These are phyloP conservation scores for Heliconius congener DNA, from an alignment of 1,140 invertebrate genomes.

Conservation along the genomic window DNA sequence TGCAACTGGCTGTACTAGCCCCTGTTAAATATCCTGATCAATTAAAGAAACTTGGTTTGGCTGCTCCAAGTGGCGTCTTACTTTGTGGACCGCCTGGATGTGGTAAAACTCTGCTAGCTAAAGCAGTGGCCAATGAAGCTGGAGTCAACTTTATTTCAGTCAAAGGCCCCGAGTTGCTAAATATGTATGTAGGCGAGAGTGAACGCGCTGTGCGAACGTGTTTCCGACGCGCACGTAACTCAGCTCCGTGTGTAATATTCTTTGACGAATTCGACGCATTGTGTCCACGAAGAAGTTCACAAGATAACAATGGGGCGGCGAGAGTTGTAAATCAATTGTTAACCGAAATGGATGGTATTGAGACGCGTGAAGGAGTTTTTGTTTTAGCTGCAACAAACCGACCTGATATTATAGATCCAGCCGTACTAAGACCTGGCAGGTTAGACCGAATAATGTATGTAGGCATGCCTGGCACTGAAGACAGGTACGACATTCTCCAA, in stretches of 20 bases:
- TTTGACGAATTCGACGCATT: constrained; percentile 99
- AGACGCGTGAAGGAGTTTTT: constrained; percentile 94
- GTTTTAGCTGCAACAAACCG: constrained; percentile 98
- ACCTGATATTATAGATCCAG: constrained; percentile 98
- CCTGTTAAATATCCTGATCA: constrained; percentile 93
- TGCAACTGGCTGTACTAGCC: constrained; percentile 94
- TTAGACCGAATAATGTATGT: constrained; percentile 97
- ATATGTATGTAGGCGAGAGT: constrained; percentile 99
- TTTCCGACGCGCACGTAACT: constrained; percentile 96
- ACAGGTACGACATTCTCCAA: constrained; percentile 93
- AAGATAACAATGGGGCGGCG: constrained; percentile 86
- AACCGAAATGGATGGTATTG: constrained; percentile 99
- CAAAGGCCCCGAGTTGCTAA: constrained; percentile 97
- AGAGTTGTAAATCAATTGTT: constrained; percentile 98
- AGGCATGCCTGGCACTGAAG: constrained; percentile 90
- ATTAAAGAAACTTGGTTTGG: constrained; percentile 89
- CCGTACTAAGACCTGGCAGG: constrained; percentile 95
- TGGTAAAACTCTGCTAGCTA: constrained; percentile 96
- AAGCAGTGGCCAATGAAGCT: constrained; percentile 97
- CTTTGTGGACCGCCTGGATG: constrained; percentile 97
- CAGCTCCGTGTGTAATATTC: constrained; percentile 99
- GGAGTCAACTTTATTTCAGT: constrained; percentile 98
- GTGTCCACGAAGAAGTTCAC: constrained; percentile 93
- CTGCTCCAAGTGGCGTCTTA: constrained; percentile 92
- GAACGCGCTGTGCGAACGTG: constrained; percentile 97